Base-by-base conservation (phyloP, 1,140 invertebrate genomes). In the Ladona fulva region DNA sequence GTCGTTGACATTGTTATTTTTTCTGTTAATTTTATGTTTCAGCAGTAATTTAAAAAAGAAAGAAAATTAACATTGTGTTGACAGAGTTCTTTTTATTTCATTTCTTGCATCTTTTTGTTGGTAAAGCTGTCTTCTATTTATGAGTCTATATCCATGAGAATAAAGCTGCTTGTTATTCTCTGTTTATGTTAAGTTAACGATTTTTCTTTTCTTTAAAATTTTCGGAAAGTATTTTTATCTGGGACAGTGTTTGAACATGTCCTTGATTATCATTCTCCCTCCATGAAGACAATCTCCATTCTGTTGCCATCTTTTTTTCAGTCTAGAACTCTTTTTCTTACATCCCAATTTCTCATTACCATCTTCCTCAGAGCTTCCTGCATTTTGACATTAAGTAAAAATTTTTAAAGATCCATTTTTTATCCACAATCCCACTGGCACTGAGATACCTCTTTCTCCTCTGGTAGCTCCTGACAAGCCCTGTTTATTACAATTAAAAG, bases 21-120 rank as follows among this genome's bases (percentile, higher is more conserved):
- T 66, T 66, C 52, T 66, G 52, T 66, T 66, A 66, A 66, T 66
- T 66, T 66, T 66, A 66, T 66, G 52, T 66, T 66, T 66, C 52
- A 19, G 52, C 52, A 19, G 52, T 22, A 22, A 66, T 66, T 66
- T 66, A 19, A 66, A 66, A 22, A 37, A 37, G 29, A 37, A 66
- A 66, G 29, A 37, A 66, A 66, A 66, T 66, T 66, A 19, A 66
- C 52, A 16, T 66, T 66, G n/a, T 66, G 52, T 66, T 66, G 52
- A 66, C 12, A 66, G 52, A 19, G 12, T 16, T 66, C n/a, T 66
- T 19, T 22, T 19, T 66, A 66, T 66, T 66, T 66, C 52, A 66
- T 22, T 66, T 66, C n/a, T 19, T 66, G n/a, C 52, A 3, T 19
- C 29, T 37, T 19, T 66, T 66, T 22, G 16, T 66, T 66, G 16